Evolutionary conservation across 2,113 vertebrate species (phyloP), one percentile per base, ranked within the genome.

Genomic region (Pagrus major): DNA sequence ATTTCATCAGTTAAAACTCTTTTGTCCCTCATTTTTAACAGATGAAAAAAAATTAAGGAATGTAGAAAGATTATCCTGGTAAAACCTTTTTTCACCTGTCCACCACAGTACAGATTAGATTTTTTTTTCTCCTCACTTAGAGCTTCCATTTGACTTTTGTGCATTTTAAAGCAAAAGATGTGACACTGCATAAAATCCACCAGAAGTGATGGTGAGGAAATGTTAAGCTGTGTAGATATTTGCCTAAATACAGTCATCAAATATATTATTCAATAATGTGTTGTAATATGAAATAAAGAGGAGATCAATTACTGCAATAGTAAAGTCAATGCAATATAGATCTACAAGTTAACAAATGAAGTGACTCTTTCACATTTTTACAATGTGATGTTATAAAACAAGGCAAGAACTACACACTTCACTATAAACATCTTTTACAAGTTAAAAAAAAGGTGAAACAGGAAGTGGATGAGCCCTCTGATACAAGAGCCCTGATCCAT

Each of bases 401-500:
- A 49, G n/a, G 51, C 35, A 59, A 21, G 5, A 29, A 81, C 35
- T 20, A 2, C 1, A n/a, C 8, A 44, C n/a, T 44, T 71, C n/a
- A n/a, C n/a, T 3, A 65, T 58, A 65, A 12, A 64, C n/a, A 47
- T 49, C 33, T 18, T 73, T 10, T 58, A 58, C 25, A 81, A 25
- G 31, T 41, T 16, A 37, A 5, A 60, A 27, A n/a, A 15, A 23
- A 74, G 25, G 33, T 51, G 6, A 58, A 18, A 11, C 56, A 41
- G 4, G 16, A 64, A 9, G 27, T 5, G 31, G 70, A 25, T 6
- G 9, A 44, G 21, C 18, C 3, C 3, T 35, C 29, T 51, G 14
- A 11, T 37, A 31, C 23, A n/a, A 71, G 41, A 1, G 8, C 25
- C 29, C 5, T 49, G 9, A 76, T 37, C 18, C 27, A n/a, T 58